These are phyloP conservation scores for Tuta absoluta DNA, from an alignment of 2,888 invertebrate species.

Conservation along the genomic window DNA sequence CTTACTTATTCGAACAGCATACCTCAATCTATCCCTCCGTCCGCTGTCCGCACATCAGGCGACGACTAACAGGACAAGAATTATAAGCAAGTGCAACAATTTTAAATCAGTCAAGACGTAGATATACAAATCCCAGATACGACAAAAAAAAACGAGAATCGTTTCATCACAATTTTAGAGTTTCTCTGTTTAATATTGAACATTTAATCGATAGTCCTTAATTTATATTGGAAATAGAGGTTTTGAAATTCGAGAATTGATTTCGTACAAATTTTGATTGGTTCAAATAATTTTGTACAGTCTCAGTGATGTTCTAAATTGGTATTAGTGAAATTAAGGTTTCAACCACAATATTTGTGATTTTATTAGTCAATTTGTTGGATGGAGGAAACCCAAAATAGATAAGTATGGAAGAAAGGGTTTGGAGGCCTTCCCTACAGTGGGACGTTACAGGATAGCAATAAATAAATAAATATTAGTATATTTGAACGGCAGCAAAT, in stretches of 20 bases:
- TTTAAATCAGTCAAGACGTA: neutral
- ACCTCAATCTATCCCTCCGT: neutral
- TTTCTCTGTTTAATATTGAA: neutral
- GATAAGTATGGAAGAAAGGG: no score
- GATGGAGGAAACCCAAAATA: no score
- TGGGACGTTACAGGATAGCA: no score
- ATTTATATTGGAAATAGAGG: conserved; percentile 11
- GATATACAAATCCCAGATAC: neutral
- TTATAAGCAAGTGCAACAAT: no score
- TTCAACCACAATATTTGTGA: no score
- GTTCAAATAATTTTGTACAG: neutral
- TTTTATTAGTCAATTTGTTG: no score
- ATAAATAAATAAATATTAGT: no score
- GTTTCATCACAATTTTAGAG: neutral
- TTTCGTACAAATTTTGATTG: neutral
- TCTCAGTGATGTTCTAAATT: no score
- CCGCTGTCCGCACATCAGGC: neutral
- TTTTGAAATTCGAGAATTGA: neutral
- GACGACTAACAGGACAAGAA: conserved; percentile 9
- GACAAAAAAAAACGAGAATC: neutral
- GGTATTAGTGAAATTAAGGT: no score
- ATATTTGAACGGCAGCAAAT: no score
- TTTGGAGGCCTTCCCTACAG: no score
- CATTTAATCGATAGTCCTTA: neutral
- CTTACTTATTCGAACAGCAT: neutral